A percentile compares a stretch with the other conserved stretches of the same genome.
These are phyloP conservation scores for Theocolax elegans DNA, from an alignment of 1,140 invertebrate genomes.

Conservation along the genomic window DNA sequence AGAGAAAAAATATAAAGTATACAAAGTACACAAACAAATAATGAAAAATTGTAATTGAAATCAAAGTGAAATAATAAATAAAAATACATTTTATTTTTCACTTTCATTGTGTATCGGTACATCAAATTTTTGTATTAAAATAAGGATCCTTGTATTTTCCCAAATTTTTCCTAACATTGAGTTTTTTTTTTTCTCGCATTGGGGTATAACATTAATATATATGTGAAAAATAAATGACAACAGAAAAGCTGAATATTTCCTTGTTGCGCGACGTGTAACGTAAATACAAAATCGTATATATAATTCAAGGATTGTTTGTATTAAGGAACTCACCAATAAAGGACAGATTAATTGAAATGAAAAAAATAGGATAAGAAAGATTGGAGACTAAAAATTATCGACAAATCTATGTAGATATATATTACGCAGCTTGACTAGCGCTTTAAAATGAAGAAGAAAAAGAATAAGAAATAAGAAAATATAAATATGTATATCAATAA, in stretches of 20 bases:
- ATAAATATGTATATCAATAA: conserved; percentile 15
- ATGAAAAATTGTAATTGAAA: neutral
- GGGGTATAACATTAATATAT: too few relatives aligned
- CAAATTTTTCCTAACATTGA: neutral
- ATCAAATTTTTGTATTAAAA: neutral
- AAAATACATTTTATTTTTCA: too few relatives aligned
- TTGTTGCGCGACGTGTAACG: neutral
- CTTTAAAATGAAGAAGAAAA: conserved; percentile 10
- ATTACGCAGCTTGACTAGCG: conserved; percentile 26
- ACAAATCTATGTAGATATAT: neutral
- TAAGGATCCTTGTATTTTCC: neutral
- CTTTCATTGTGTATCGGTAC: too few relatives aligned
- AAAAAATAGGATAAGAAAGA: conserved; percentile 43
- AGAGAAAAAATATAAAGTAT: neutral
- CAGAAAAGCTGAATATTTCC: conserved; percentile 23
- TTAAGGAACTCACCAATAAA: conserved; percentile 28
- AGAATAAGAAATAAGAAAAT: conserved; percentile 1
- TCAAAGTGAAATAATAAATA: neutral
- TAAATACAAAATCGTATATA: conserved; percentile 16
- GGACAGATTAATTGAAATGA: conserved; percentile 45
- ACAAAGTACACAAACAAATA: too few relatives aligned
- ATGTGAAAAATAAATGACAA: neutral
- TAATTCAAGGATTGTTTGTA: neutral
- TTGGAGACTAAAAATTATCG: neutral
- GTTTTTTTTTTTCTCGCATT: too few relatives aligned